Evolutionary conservation across 2,888 invertebrate species (phyloP).

Genomic region (Bellardia bayeri): DNA sequence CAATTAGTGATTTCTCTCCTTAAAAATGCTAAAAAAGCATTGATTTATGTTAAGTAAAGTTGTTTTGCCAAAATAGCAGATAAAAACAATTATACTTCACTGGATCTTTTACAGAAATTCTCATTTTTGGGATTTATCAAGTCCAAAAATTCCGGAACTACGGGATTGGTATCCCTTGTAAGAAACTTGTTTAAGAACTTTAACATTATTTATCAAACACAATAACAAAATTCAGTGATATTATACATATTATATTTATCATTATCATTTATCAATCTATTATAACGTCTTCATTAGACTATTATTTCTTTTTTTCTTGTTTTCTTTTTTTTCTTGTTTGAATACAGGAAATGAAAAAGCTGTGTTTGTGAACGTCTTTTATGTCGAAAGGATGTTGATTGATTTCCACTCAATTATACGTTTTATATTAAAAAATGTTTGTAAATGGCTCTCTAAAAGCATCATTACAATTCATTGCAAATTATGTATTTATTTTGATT

Average conservation of each 20-base stretch:
- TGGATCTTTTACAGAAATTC: no score
- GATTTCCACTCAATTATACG: constrained; percentile 37
- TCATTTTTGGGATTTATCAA: no score
- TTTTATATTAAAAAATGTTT: not conserved
- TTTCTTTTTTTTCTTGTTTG: not conserved
- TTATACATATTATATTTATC: not conserved
- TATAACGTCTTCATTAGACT: not conserved
- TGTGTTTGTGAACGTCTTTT: not conserved
- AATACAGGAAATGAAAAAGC: constrained; percentile 34
- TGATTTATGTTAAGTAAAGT: no score
- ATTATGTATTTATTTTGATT: not conserved
- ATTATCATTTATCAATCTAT: not conserved
- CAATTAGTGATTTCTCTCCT: no score
- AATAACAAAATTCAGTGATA: not conserved
- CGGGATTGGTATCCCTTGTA: no score
- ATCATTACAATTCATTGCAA: constrained; percentile 30
- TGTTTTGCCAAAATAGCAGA: no score
- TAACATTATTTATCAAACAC: no score
- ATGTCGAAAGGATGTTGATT: constrained; percentile 28
- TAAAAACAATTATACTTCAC: no score
- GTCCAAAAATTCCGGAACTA: no score
- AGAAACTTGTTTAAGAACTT: no score
- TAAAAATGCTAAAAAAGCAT: no score
- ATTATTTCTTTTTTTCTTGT: not conserved
- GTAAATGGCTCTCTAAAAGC: not conserved